phyloP scores from a whole-genome alignment of 2,113 vertebrate genomes.

The Datnioides undecimradiatus region DNA sequence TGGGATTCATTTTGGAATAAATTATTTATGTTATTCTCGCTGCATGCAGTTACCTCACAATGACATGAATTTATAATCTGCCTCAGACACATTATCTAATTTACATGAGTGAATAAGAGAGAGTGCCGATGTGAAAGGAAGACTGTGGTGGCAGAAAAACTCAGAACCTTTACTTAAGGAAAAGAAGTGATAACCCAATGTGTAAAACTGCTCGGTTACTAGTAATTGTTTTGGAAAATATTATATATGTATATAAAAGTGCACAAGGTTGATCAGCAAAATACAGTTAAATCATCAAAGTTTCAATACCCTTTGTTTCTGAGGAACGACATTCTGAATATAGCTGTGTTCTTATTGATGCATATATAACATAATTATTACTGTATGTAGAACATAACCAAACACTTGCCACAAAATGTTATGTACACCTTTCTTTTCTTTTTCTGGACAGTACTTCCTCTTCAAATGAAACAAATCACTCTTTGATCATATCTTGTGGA shows the following conservation, averaged over 20 bases:
- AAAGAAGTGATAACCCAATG: background rate
- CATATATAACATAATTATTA: background rate
- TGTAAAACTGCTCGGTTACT: background rate
- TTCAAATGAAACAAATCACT: background rate
- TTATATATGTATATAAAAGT: too few relatives aligned
- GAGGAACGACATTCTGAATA: too few relatives aligned
- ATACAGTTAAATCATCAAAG: background rate
- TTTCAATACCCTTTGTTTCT: background rate
- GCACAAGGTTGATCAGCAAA: background rate
- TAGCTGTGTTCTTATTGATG: background rate
- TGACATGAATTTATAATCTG: background rate
- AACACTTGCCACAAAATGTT: background rate
- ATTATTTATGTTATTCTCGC: constrained; percentile 66
- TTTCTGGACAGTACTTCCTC: background rate
- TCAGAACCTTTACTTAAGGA: background rate
- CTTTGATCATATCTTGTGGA: background rate
- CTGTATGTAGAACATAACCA: background rate
- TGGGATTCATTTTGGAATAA: constrained; percentile 62
- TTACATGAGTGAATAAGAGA: background rate
- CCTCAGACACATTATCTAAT: constrained; percentile 5
- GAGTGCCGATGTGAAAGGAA: background rate
- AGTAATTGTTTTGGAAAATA: background rate
- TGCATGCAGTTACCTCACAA: constrained; percentile 19
- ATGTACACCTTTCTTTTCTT: background rate
- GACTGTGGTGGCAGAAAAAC: background rate